Conservation (phyloP, 2,888 invertebrate species). For the Neoaliturus tenellus region DNA sequence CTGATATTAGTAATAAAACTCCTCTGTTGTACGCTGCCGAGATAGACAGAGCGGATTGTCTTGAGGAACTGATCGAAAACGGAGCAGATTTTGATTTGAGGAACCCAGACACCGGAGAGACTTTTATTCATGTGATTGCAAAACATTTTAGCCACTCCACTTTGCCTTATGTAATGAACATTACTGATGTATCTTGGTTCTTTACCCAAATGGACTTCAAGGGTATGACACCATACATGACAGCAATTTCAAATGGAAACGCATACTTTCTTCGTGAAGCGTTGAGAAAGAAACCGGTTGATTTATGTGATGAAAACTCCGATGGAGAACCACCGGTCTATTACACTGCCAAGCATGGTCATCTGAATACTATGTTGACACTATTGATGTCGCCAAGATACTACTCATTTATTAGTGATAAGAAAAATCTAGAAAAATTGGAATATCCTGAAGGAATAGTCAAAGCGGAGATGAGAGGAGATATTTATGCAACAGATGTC, state of each 20-base stretch:
- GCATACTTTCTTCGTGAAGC: conserved; percentile 3
- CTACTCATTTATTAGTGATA: not conserved
- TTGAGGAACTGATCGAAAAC: not conserved
- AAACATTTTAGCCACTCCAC: not conserved
- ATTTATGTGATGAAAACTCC: conserved; percentile 8
- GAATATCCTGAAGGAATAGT: not conserved
- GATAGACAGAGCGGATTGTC: conserved; percentile 1
- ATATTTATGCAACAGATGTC: conserved; percentile 37
- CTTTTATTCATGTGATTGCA: conserved; percentile 16
- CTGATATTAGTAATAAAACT: not conserved
- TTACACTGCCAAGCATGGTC: conserved; percentile 31
- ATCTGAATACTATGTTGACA: not conserved
- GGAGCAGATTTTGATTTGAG: not conserved
- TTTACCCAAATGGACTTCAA: conserved; percentile 15
- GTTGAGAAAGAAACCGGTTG: not conserved
- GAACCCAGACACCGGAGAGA: conserved; percentile 16
- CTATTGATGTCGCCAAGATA: conserved; percentile 31
- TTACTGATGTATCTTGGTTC: conserved; percentile 16
- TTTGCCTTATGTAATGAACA: not conserved
- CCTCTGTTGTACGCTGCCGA: conserved; percentile 37
- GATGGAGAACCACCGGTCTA: conserved; percentile 32
- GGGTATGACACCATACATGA: conserved; percentile 39
- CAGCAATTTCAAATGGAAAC: conserved; percentile 8
- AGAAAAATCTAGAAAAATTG: not conserved
- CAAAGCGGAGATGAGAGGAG: conserved; percentile 24